Evolutionary conservation across 2,797 vertebrate species (phyloP).

Genomic region (Harpagifer antarcticus): DNA sequence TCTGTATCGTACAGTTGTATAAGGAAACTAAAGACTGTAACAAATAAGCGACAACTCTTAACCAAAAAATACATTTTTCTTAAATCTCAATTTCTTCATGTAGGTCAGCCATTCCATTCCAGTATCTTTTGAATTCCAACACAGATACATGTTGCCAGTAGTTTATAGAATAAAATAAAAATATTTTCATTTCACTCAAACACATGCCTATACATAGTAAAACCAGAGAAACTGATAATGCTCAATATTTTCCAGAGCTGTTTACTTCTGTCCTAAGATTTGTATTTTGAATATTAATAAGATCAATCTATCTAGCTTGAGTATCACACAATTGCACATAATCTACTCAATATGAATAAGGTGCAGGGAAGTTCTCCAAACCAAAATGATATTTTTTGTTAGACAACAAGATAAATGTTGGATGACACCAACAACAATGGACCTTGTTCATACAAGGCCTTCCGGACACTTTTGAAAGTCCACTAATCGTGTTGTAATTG

Average conservation of each 20-base stretch:
- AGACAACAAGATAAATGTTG: conserved; percentile 23
- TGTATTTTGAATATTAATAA: background rate
- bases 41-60: too few species aligned
- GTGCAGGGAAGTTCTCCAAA: background rate
- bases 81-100: too few species aligned
- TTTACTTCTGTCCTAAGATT: background rate
- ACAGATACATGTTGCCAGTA: too few species aligned
- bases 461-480: conserved; percentile 53
- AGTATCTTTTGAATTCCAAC: too few species aligned
- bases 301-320: background rate
- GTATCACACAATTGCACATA: background rate
- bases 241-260: too few species aligned
- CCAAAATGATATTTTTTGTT: background rate
- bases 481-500: conserved; percentile 74
- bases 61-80: too few species aligned
- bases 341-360: background rate
- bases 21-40: background rate
- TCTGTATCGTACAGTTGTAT: background rate
- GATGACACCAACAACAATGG: conserved; percentile 30
- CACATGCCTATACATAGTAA: too few species aligned
- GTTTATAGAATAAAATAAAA: too few species aligned
- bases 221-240: too few species aligned
- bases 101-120: too few species aligned
- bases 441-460: conserved; percentile 39
- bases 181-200: too few species aligned